Evolutionary conservation across 1,140 invertebrate genomes (phyloP), one percentile per base, ranked within the genome.

Genomic region (Lepidostoma basale): DNA sequence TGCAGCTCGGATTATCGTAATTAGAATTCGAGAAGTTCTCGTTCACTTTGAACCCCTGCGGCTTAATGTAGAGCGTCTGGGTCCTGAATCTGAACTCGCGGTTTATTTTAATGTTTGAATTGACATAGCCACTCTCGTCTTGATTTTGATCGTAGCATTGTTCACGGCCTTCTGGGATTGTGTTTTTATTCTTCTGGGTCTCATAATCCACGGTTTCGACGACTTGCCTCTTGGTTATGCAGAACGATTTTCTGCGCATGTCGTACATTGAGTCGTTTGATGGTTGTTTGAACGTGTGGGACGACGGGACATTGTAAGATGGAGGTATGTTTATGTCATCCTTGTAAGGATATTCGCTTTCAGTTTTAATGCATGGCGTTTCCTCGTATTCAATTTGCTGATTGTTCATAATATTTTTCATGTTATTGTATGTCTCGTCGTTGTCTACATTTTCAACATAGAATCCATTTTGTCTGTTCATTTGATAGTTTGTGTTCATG

Each of bases 201-300:
- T 49, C 12, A 23, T 49, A 26, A 23, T 16, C 25, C 45, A 25
- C 1, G 8, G 22, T 49, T 9, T 49, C 22, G 6, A 49, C 23
- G 10, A 3, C 10, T 49, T 49, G 45, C n/a, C 18, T 12, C 22
- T 49, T 49, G 12, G 45, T 22, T 6, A 56, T 16, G 14, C 52
- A 56, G 52, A 30, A 56, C n/a, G 52, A 56, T 20, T 56, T 56
- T 16, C 52, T 56, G 28, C 20, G n/a, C 52, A 56, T 56, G 9
- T 56, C 28, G 25, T 56, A 56, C 28, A 56, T 33, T n/a, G 52
- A 20, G 16, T 56, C 25, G n/a, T 20, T 56, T 12, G 28, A 30
- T 1, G 52, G 52, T 30, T 56, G 52, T 12, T 56, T 56, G 28
- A 56, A 56, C n/a, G 25, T 56, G 33, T 56, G 25, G 6, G 52